Conservation (phyloP, 2,888 invertebrate genomes). For the Cybosia mesomella region DNA sequence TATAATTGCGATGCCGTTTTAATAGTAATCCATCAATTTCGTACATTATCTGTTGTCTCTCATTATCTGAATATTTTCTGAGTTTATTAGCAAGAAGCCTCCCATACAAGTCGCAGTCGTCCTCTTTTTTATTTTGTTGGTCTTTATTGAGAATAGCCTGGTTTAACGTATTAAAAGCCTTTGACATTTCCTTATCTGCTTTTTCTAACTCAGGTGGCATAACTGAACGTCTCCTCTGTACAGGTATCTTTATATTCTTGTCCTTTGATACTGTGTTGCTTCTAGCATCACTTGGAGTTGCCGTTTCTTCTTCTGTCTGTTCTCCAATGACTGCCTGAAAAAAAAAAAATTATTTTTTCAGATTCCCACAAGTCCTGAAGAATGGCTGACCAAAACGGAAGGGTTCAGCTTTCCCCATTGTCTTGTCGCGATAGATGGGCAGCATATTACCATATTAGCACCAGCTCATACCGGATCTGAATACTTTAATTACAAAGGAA, state of each 20-base stretch:
- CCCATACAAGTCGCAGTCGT: conserved; percentile 44
- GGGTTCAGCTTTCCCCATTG: conserved; percentile 23
- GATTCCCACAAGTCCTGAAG: conserved; percentile 20
- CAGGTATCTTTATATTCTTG: neutral
- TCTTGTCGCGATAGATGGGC: conserved; percentile 23
- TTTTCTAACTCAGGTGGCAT: conserved; percentile 27
- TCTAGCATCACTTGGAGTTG: conserved; percentile 1
- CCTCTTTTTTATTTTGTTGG: conserved; percentile 17
- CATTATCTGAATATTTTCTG: conserved; percentile 45
- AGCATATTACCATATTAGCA: conserved; percentile 23
- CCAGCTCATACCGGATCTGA: conserved; percentile 20
- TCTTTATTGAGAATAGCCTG: conserved; percentile 23
- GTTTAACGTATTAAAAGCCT: conserved; percentile 33
- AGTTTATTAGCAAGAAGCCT: conserved; percentile 46
- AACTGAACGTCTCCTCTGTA: neutral
- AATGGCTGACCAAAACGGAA: conserved; percentile 21
- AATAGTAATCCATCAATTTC: conserved; percentile 33
- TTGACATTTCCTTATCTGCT: conserved; percentile 33
- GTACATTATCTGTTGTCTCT: conserved; percentile 50
- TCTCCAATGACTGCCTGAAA: conserved; percentile 1
- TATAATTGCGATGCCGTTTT: conserved; percentile 29
- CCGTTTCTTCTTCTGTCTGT: neutral
- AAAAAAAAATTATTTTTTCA: conserved; percentile 9
- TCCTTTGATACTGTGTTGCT: neutral
- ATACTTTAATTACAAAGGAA: conserved; percentile 35